Conservation (phyloP, 2,888 invertebrate genomes). For the Dolomedes plantarius region DNA sequence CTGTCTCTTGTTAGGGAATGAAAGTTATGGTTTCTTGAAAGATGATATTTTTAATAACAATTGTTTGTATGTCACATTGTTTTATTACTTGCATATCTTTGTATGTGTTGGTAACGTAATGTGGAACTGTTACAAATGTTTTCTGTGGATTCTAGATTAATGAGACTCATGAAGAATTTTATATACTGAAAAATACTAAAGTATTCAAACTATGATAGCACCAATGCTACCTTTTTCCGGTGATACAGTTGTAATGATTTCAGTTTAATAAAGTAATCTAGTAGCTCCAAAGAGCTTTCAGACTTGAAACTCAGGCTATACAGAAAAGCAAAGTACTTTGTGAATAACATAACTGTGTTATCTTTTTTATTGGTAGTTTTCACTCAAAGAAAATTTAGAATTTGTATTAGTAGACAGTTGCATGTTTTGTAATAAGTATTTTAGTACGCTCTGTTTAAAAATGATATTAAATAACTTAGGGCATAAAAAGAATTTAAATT, state of each 20-base stretch:
- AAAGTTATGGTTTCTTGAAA: constrained; percentile 68
- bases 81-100: constrained; percentile 72
- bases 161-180: constrained; percentile 57
- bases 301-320: constrained; percentile 67
- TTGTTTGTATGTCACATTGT: constrained; percentile 71
- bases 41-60: constrained; percentile 71
- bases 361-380: constrained; percentile 67
- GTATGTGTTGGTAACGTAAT: constrained; percentile 65
- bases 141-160: constrained; percentile 66
- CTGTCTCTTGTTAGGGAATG: constrained; percentile 47
- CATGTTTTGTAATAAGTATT: constrained; percentile 63
- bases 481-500: constrained; percentile 41
- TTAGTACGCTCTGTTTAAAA: constrained; percentile 59
- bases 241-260: constrained; percentile 68
- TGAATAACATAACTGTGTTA: constrained; percentile 65
- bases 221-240: constrained; percentile 56
- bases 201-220: constrained; percentile 45
- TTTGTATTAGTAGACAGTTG: constrained; percentile 67
- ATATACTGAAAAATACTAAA: constrained; percentile 58
- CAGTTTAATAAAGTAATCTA: constrained; percentile 56
- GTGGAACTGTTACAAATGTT: constrained; percentile 66
- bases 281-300: constrained; percentile 67
- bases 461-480: constrained; percentile 56
- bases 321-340: constrained; percentile 69
- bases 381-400: constrained; percentile 59